Evolutionary conservation across 2,888 invertebrate species (phyloP), one percentile per base, ranked within the genome.

Genomic region (Gastrophysa polygoni): DNA sequence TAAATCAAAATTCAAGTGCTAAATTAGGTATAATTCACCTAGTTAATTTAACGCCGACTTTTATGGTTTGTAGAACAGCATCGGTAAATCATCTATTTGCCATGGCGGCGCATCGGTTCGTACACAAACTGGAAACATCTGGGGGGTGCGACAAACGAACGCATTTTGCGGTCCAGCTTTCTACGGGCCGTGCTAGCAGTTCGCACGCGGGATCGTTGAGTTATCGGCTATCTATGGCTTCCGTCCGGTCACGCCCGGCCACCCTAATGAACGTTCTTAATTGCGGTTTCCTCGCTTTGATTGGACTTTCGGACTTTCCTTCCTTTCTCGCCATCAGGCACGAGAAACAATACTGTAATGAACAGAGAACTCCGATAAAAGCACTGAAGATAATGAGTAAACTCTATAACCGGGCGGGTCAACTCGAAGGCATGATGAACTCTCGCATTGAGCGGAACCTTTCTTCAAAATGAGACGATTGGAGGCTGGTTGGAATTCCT

Each of bases 161-260:
- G 70, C 76, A 75, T 76, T 77, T 76, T 74, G 74, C 68, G 75
- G 73, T 67, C 58, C 66, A 69, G 71, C 47, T 55, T 46, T 44
- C 7, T 11, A 7, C 20, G 46, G 46, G 44, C 17, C 52, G 38
- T 14, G 20, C 18, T 52, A 73, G 71, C 75, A 73, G 20, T 14
- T 52, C 73, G 71, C 75, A 73, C 73, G 72, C 75, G 75, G 73
- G 74, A 73, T 73, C 73, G 67, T 69, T 76, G 76, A 78, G 74
- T 78, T 78, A 80, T 79, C 73, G 78, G 77, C 78, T 77, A 77
- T 79, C 78, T 77, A 80, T 79, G 76, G 77, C 78, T 80, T 80
- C 80, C 80, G 78, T 79, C 77, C 79, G 80, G 78, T 76, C 76
- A 78, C 78, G 77, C 78, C 78, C 75, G 70, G 67, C 71, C 24